A percentile compares a stretch with the other conserved stretches of the same genome.
Conservation (phyloP, 2,888 invertebrate genomes). For the Sceliomorpha sp. region DNA sequence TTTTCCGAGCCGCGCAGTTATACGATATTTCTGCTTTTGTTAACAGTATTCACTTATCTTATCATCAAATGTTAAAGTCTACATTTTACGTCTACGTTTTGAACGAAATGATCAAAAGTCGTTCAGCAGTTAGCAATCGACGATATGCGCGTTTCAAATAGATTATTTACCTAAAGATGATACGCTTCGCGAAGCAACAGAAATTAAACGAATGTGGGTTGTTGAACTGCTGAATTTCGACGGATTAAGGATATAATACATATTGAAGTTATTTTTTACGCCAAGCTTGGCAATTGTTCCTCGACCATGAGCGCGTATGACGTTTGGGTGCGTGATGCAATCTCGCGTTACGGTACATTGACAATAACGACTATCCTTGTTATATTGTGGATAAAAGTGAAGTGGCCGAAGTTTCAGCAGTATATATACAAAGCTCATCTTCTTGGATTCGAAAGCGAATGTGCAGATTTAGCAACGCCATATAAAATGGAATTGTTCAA, state of each 20-base stretch:
- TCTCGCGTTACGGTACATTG: slow-evolving; percentile 64
- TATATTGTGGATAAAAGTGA: slow-evolving; percentile 54
- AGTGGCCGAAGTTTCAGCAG: slow-evolving; percentile 63
- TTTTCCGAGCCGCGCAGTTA: no score
- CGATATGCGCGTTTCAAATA: slow-evolving; percentile 6
- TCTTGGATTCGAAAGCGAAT: slow-evolving; percentile 71
- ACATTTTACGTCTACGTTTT: slow-evolving; percentile 21
- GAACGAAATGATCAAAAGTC: slow-evolving; percentile 38
- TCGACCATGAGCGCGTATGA: slow-evolving; percentile 66
- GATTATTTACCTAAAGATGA: no score
- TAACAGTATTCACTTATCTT: slow-evolving; percentile 47
- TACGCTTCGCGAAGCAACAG: no score
- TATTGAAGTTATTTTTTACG: no score
- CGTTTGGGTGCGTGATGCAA: slow-evolving; percentile 69
- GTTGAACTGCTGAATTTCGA: neutral
- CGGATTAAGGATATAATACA: neutral
- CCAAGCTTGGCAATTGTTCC: no score
- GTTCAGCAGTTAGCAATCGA: slow-evolving; percentile 12
- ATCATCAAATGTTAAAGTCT: slow-evolving; percentile 39
- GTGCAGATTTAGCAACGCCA: slow-evolving; percentile 60
- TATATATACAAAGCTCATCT: slow-evolving; percentile 66
- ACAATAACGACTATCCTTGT: slow-evolving; percentile 43
- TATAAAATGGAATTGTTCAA: slow-evolving; percentile 67
- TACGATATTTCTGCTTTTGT: neutral
- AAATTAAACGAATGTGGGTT: no score